These are phyloP conservation scores for Sebastes dallii DNA, from an alignment of 2,797 vertebrate genomes.

Conservation along the genomic window DNA sequence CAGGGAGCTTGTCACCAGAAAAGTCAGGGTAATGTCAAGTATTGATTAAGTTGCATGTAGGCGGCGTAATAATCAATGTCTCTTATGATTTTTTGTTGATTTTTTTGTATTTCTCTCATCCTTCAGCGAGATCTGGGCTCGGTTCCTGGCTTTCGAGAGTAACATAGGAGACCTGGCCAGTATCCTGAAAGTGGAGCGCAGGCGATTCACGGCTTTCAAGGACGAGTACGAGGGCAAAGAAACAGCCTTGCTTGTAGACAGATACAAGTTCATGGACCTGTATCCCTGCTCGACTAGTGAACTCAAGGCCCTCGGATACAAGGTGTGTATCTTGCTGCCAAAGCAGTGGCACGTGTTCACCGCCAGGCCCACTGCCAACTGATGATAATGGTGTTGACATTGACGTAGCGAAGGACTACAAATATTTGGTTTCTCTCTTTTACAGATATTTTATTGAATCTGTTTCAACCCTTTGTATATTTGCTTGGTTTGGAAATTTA, in stretches of 20 bases:
- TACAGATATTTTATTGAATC: no score
- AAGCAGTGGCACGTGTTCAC: background rate
- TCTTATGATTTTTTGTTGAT: background rate
- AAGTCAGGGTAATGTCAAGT: slow-evolving; percentile 91
- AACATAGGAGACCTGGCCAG: slow-evolving; percentile 98
- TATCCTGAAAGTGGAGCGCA: slow-evolving; percentile 97
- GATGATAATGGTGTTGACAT: no score
- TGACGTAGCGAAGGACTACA: no score
- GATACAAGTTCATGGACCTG: slow-evolving; percentile 99
- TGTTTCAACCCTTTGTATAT: no score
- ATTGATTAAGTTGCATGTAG: background rate
- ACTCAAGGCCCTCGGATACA: slow-evolving; percentile 98
- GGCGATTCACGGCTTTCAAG: slow-evolving; percentile 96
- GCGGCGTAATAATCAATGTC: rapidly evolving
- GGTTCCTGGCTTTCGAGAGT: slow-evolving; percentile 98
- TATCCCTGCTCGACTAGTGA: slow-evolving; percentile 97
- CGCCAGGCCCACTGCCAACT: no score
- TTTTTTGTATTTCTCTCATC: slow-evolving; percentile 6
- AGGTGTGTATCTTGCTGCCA: slow-evolving; percentile 79
- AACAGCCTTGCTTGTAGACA: slow-evolving; percentile 94
- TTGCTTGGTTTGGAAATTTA: no score
- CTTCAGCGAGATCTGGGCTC: slow-evolving; percentile 96
- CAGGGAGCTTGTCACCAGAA: slow-evolving; percentile 96
- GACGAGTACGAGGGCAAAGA: slow-evolving; percentile 99
- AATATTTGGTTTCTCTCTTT: no score